Conservation (phyloP, 2,888 invertebrate genomes). For the Chrysolina oricalcia region DNA sequence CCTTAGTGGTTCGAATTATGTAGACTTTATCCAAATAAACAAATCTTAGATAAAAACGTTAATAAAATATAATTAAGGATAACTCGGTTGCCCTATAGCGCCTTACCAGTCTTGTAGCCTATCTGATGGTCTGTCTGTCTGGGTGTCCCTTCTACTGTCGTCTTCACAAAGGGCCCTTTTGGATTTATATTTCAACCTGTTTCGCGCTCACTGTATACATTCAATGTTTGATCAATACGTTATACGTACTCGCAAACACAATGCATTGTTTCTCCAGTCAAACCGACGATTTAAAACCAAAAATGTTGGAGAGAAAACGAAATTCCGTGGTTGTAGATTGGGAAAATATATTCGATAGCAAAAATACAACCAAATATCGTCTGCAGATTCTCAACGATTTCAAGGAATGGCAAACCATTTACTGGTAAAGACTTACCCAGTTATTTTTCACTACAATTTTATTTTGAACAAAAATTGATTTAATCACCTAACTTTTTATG, state of each 20-base stretch:
- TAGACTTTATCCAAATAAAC: no score
- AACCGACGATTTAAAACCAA: slow-evolving; percentile 23
- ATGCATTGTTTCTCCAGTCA: neutral
- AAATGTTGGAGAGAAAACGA: slow-evolving; percentile 50
- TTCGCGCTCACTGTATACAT: no score
- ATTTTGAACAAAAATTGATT: no score
- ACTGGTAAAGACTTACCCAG: slow-evolving; percentile 56
- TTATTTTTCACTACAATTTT: neutral
- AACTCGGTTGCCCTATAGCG: no score
- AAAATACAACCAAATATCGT: slow-evolving; percentile 42
- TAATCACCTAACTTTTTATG: slow-evolving; percentile 13
- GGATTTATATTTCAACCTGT: no score
- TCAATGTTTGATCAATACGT: slow-evolving; percentile 20
- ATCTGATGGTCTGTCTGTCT: no score
- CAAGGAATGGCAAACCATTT: slow-evolving; percentile 61
- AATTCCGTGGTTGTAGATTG: slow-evolving; percentile 55
- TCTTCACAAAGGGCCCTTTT: no score
- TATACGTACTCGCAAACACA: neutral
- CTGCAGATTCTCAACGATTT: slow-evolving; percentile 58
- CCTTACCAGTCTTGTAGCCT: no score
- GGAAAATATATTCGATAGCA: slow-evolving; percentile 54
- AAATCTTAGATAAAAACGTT: no score
- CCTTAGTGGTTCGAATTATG: no score
- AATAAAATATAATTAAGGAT: no score
- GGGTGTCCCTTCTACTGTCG: no score